phyloP scores from a whole-genome alignment of 2,888 invertebrate species.

The Leucophora obtusa region DNA sequence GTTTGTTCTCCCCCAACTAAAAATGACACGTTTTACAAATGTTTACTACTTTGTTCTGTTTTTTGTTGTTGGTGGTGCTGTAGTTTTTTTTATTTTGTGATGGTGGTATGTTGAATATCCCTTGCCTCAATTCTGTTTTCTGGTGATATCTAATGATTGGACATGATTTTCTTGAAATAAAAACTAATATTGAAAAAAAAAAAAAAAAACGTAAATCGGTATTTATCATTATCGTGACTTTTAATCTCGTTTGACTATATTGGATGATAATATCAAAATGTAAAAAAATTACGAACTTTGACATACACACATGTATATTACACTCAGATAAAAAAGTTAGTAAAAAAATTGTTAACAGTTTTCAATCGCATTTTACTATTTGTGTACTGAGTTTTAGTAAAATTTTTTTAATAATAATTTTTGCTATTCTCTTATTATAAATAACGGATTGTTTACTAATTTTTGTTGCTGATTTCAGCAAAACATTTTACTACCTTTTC shows the following conservation, averaged over 20 bases:
- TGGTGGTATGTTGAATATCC: not conserved
- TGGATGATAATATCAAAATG: constrained; percentile 40
- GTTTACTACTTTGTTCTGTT: constrained; percentile 56
- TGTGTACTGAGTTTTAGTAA: no score
- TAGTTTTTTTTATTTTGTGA: not conserved
- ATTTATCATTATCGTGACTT: constrained; percentile 69
- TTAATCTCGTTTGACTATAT: constrained; percentile 66
- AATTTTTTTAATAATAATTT: no score
- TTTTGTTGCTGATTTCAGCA: no score
- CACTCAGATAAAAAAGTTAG: no score
- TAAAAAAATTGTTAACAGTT: no score
- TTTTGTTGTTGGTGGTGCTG: constrained; percentile 22
- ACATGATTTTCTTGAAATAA: constrained; percentile 50
- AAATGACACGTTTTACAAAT: constrained; percentile 63
- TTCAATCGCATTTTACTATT: no score
- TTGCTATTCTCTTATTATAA: no score
- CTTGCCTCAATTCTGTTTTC: not conserved
- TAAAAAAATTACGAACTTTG: constrained; percentile 46
- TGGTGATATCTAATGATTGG: constrained; percentile 50
- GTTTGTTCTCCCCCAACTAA: constrained; percentile 28
- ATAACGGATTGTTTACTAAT: no score
- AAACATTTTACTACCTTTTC: no score
- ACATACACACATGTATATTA: no score
- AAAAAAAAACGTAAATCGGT: constrained; percentile 62
- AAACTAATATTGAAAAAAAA: constrained; percentile 15